These are phyloP conservation scores for Acrossocheilus fasciatus DNA, from an alignment of 2,797 vertebrate species.

Conservation along the genomic window DNA sequence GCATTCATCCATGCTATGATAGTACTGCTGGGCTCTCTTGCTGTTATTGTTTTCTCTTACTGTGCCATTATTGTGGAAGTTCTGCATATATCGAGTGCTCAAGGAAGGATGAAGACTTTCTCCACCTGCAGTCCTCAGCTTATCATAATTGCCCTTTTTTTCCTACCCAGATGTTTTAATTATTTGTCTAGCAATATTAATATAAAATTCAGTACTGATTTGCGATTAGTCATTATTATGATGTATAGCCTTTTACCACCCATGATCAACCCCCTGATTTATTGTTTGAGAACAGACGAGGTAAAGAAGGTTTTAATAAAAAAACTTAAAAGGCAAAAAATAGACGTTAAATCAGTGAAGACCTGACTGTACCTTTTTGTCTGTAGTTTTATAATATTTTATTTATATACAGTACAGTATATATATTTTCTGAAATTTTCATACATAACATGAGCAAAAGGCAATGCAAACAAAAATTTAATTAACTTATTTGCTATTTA, in stretches of 20 bases:
- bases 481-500: not conserved
- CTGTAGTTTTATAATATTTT: not conserved
- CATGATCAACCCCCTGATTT: conserved; percentile 81
- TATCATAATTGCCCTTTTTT: conserved; percentile 77
- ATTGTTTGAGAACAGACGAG: conserved; percentile 75
- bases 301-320: not conserved
- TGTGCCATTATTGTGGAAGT: conserved; percentile 71
- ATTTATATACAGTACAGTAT: not conserved
- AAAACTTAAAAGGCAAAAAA: conserved; percentile 31
- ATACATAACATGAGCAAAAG: not conserved
- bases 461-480: not conserved
- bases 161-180: conserved; percentile 70
- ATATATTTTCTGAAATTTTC: not conserved
- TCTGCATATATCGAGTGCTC: conserved; percentile 64
- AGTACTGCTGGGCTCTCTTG: conserved; percentile 67
- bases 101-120: conserved; percentile 74
- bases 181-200: conserved; percentile 68
- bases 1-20: conserved; percentile 72
- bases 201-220: conserved; percentile 64
- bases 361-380: not conserved
- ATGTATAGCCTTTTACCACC: conserved; percentile 74
- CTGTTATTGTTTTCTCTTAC: conserved; percentile 76
- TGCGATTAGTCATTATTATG: conserved; percentile 69
- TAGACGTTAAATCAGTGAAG: not conserved
- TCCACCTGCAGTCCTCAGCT: conserved; percentile 82